A percentile compares a stretch with the other conserved stretches of the same genome.
These are phyloP conservation scores for Anguilla rostrata DNA, from an alignment of 2,113 vertebrate species.

Conservation along the genomic window DNA sequence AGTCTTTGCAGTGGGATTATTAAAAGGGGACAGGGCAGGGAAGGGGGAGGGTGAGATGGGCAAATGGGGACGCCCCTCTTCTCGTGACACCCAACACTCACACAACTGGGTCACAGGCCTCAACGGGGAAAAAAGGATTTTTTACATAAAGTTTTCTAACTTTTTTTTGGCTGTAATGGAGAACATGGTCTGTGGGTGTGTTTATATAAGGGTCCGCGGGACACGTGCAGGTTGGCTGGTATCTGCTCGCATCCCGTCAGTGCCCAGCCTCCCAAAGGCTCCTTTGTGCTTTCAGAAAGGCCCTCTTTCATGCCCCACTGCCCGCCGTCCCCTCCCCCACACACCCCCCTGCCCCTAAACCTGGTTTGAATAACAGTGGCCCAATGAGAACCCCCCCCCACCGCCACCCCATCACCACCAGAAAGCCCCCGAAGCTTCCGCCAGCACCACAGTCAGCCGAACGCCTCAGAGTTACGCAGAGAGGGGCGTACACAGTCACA, in stretches of 20 bases:
- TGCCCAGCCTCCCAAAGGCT: not conserved
- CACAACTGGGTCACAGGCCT: slow-evolving; percentile 5
- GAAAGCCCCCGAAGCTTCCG: too few species aligned
- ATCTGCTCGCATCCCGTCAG: not conserved
- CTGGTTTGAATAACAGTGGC: slow-evolving; percentile 22
- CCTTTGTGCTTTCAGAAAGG: slow-evolving; percentile 27
- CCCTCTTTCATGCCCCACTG: slow-evolving; percentile 11
- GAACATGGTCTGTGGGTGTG: not conserved
- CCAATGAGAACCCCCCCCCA: slow-evolving; percentile 4
- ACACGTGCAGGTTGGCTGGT: slow-evolving; percentile 12
- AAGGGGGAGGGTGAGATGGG: not conserved
- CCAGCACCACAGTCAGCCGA: not conserved
- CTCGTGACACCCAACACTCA: not conserved
- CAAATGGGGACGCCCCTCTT: not conserved
- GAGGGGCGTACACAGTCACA: not conserved
- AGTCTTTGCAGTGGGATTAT: not conserved
- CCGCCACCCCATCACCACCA: not conserved
- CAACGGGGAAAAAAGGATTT: not conserved
- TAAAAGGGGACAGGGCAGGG: not conserved
- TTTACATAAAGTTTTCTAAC: not conserved
- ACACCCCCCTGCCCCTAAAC: not conserved
- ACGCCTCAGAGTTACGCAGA: not conserved
- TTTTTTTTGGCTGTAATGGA: not conserved
- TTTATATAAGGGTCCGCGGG: slow-evolving; percentile 14
- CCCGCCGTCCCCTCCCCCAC: not conserved